These are phyloP conservation scores for Ornithorhynchus anatinus DNA, from an alignment of 2,113 vertebrate species.

Conservation along the genomic window DNA sequence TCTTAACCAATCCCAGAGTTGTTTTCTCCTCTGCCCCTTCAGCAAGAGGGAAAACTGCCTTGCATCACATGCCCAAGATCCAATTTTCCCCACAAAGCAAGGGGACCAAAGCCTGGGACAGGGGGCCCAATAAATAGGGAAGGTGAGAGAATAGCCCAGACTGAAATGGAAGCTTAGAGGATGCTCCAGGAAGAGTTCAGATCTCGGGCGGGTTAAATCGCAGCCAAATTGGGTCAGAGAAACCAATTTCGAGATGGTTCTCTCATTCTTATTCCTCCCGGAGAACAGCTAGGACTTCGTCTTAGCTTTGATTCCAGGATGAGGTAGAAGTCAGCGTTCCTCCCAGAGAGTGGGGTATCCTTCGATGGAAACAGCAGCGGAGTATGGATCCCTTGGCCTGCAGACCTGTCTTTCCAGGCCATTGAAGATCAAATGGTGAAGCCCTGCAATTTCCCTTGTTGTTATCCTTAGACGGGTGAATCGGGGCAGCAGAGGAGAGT, in stretches of 20 bases:
- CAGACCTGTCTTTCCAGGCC: not conserved
- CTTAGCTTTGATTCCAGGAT: not conserved
- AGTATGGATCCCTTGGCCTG: slow-evolving; percentile 2
- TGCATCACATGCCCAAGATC: not conserved
- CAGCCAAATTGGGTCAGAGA: not conserved
- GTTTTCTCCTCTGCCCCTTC: not conserved
- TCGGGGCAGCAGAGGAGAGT: not conserved
- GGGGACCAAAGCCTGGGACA: slow-evolving; percentile 11
- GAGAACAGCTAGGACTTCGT: too few relatives aligned
- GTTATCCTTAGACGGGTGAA: slow-evolving; percentile 22
- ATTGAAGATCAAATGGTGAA: not conserved
- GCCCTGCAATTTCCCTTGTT: not conserved
- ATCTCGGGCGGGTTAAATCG: not conserved
- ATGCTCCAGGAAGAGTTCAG: not conserved
- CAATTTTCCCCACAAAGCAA: not conserved
- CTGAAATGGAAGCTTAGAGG: slow-evolving; percentile 6
- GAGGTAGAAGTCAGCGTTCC: not conserved
- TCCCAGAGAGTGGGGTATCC: not conserved
- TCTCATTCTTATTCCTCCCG: too few relatives aligned
- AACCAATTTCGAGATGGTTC: too few relatives aligned
- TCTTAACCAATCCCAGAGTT: not conserved
- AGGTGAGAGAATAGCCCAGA: slow-evolving; percentile 17
- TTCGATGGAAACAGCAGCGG: not conserved
- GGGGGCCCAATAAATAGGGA: not conserved
- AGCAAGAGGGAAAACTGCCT: not conserved